A percentile compares a stretch with the other conserved stretches of the same genome.
phyloP scores from a whole-genome alignment of 2,113 vertebrate species.

The Caloenas nicobarica region DNA sequence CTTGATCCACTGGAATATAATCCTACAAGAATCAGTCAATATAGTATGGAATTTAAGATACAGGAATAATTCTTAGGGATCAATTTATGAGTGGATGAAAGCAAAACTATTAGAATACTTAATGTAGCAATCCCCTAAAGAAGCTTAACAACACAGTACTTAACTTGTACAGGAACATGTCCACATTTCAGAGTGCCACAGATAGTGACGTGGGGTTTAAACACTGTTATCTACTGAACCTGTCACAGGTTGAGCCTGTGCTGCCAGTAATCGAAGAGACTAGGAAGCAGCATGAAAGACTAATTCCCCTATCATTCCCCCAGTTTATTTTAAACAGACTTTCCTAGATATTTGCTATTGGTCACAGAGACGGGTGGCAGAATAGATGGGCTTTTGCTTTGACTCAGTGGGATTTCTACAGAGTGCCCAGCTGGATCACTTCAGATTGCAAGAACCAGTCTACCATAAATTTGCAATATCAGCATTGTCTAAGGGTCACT shows the following conservation, averaged over 20 bases:
- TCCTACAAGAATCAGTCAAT: constrained; percentile 77
- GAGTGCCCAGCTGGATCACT: background rate
- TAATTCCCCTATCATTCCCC: background rate
- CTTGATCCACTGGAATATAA: constrained; percentile 98
- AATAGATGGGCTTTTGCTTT: background rate
- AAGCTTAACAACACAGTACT: background rate
- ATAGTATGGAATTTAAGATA: background rate
- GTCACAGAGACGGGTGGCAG: background rate
- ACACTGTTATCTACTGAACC: background rate
- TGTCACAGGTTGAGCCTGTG: background rate
- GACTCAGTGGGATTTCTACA: background rate
- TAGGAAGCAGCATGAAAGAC: background rate
- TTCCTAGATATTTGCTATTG: background rate
- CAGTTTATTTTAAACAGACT: background rate
- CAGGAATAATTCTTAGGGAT: background rate
- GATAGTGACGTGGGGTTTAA: accelerated
- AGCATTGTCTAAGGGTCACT: background rate
- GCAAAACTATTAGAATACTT: background rate
- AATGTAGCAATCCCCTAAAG: background rate
- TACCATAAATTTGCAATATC: background rate
- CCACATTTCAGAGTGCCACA: background rate
- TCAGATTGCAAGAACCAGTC: background rate
- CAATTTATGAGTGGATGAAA: background rate
- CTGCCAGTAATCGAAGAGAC: background rate
- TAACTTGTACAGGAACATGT: background rate